A percentile compares a stretch with the other conserved stretches of the same genome.
phyloP scores from a whole-genome alignment of 2,797 vertebrate species.

The Chiloscyllium punctatum region DNA sequence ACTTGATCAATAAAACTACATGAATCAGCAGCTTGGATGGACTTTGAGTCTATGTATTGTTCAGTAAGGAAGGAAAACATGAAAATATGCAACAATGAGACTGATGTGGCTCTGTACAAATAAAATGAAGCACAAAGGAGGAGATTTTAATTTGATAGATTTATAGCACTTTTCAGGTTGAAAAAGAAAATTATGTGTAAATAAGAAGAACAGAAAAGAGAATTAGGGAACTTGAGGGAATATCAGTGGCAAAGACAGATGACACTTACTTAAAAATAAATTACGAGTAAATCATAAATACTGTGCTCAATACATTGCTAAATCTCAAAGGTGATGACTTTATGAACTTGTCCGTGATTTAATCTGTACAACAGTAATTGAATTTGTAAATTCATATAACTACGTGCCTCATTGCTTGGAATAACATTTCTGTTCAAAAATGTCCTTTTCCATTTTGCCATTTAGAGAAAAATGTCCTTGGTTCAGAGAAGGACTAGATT shows the following conservation, averaged over 20 bases:
- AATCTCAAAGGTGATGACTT: neutral
- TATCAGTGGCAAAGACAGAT: neutral
- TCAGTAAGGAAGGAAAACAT: neutral
- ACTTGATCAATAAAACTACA: neutral
- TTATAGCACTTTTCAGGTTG: neutral
- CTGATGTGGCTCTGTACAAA: neutral
- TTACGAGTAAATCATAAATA: neutral
- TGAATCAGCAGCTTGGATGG: neutral
- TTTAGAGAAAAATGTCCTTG: constrained; percentile 70
- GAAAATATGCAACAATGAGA: neutral
- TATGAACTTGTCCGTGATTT: neutral
- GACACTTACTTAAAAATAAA: neutral
- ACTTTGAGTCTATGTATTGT: neutral
- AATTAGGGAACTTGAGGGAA: neutral
- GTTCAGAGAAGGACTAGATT: constrained; percentile 86
- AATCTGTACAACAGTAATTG: neutral
- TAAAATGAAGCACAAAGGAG: neutral
- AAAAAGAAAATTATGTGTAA: neutral
- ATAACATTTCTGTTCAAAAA: constrained; percentile 50
- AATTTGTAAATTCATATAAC: neutral
- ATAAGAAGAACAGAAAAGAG: neutral
- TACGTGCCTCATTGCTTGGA: constrained; percentile 34
- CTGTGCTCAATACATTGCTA: neutral
- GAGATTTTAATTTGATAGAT: neutral
- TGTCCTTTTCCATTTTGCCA: constrained; percentile 59